Evolutionary conservation across 2,888 invertebrate genomes (phyloP), one percentile per base, ranked within the genome.

Genomic region (Volucella inflata): DNA sequence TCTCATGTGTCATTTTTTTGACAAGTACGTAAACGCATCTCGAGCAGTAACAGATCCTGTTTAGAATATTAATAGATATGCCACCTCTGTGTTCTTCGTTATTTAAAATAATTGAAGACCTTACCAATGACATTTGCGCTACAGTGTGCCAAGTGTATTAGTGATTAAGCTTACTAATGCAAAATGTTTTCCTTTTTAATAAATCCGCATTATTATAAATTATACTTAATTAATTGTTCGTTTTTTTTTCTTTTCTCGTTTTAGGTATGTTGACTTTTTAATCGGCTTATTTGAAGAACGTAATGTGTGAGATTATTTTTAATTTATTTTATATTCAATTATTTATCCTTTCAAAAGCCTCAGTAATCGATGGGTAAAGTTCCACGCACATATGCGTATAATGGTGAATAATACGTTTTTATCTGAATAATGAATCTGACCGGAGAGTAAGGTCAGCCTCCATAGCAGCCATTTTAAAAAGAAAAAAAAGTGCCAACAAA

Each of bases 341-440:
- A 30, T 68, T 76, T 53, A 68, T 60, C 65, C 65, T 60, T 76
- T 64, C 59, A 21, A 75, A 55, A 30, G 16, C 11, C 16, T 38
- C n/a, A 50, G 36, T 59, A 64, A 72, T 57, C 21, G 21, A 2
- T 21, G 21, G 21, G 21, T 68, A 77, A 60, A 83, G 83, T 78
- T 78, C 83, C 74, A 83, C 77, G 83, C 68, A 57, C 44, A 38
- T 80, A 72, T 60, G 44, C 55, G 36, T 65, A 55, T 57, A 17
- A 50, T 46, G 14, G 50, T 68, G 40, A 71, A 59, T 48, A 59
- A 62, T 64, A 42, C 44, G 38, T 67, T 59, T 75, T 42, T 38
- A 64, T 30, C 44, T 48, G 42, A 48, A 46, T 16, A 68, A 14
- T 57, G 46, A 70, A 70, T n/a, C 48, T 75, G 59, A 40, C 50